Conservation (phyloP, 2,888 invertebrate genomes). For the Drymonia ruficornis region DNA sequence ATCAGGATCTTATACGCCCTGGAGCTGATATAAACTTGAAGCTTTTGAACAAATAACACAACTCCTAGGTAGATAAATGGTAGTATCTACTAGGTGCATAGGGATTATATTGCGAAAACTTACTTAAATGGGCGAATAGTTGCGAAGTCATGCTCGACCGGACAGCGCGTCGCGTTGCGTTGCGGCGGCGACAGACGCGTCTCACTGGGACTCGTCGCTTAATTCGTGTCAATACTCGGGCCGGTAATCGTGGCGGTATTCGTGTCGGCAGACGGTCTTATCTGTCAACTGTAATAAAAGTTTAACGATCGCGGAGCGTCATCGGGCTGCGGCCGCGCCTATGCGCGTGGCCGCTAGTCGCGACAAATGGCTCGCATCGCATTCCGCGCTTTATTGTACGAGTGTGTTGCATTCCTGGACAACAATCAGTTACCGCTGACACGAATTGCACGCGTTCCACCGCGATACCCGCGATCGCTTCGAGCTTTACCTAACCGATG, state of each 20-base stretch:
- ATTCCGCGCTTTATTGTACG: constrained; percentile 9
- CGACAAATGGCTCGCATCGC: constrained; percentile 1
- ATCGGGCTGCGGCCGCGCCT: background rate
- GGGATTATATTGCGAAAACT: too few relatives aligned
- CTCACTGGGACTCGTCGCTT: too few relatives aligned
- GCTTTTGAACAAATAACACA: too few relatives aligned
- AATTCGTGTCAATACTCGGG: too few relatives aligned
- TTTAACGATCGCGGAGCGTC: background rate
- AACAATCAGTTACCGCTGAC: constrained; percentile 8
- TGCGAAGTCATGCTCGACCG: too few relatives aligned
- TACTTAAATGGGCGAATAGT: too few relatives aligned
- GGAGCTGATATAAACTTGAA: too few relatives aligned
- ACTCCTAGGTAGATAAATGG: too few relatives aligned
- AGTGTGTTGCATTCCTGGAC: constrained; percentile 10
- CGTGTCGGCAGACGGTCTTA: constrained; percentile 14
- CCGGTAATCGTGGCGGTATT: constrained; percentile 10
- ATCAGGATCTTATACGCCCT: too few relatives aligned
- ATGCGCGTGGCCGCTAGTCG: background rate
- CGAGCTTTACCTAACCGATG: background rate
- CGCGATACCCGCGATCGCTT: background rate
- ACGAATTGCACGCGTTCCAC: constrained; percentile 5
- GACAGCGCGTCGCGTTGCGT: too few relatives aligned
- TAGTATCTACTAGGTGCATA: too few relatives aligned
- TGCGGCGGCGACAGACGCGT: background rate
- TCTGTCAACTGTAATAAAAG: constrained; percentile 12